phyloP scores from a whole-genome alignment of 2,888 invertebrate species.

The Leucania comma region DNA sequence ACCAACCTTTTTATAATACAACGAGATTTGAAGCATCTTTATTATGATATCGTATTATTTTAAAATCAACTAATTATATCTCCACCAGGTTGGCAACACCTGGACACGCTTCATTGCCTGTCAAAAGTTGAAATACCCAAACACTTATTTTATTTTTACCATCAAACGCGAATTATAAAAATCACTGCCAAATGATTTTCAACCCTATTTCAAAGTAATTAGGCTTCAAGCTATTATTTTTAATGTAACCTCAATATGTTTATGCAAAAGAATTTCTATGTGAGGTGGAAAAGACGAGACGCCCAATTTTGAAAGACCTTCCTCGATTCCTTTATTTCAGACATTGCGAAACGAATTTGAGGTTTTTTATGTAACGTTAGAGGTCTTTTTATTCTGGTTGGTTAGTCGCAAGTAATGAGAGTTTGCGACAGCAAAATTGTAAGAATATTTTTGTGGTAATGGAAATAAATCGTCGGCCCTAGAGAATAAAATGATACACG shows the following conservation, averaged over 20 bases:
- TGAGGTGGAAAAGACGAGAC: constrained; percentile 45
- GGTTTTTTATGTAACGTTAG: constrained; percentile 66
- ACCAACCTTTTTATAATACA: neutral
- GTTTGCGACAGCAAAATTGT: constrained; percentile 20
- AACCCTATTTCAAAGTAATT: constrained; percentile 56
- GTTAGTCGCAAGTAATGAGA: constrained; percentile 37
- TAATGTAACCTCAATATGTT: constrained; percentile 46
- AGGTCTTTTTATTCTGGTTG: constrained; percentile 66
- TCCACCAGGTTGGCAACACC: constrained; percentile 62
- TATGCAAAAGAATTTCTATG: constrained; percentile 63
- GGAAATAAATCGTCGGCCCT: neutral
- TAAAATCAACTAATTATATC: constrained; percentile 45
- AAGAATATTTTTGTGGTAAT: neutral
- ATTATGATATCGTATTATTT: constrained; percentile 10
- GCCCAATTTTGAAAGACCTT: constrained; percentile 60
- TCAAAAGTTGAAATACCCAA: constrained; percentile 70
- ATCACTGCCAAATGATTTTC: constrained; percentile 43
- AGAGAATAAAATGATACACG: no score
- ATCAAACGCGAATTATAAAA: constrained; percentile 56
- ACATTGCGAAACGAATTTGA: constrained; percentile 43
- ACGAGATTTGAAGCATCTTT: constrained; percentile 12
- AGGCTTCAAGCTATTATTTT: constrained; percentile 47
- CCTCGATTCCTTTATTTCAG: constrained; percentile 21
- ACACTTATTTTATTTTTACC: constrained; percentile 66
- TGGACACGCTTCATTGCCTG: constrained; percentile 71